Evolutionary conservation across 2,797 vertebrate genomes (phyloP), one percentile per base, ranked within the genome.

Genomic region (Lutjanus campechanus): DNA sequence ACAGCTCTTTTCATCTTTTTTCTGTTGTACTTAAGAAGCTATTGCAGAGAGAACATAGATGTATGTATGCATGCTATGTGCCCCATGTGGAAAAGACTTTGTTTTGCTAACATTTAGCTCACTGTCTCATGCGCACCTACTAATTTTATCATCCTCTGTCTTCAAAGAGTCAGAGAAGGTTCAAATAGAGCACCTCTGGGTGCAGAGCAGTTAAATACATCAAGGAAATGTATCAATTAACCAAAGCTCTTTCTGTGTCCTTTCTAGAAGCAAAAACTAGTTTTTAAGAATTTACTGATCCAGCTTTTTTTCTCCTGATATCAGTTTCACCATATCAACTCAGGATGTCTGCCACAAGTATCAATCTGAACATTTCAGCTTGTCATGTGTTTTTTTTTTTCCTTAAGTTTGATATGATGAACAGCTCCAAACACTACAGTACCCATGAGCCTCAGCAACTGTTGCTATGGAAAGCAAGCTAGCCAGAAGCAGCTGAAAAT

Each of bases 381-480:
- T 25, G 25, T 25, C 25, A 25, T 25, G 25, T 1, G 25, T 25
- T 25, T 25, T 36, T 36, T 25, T 25, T 25, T 36, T 36, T 36
- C 29, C 29, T 36, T 36, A 36, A 36, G 29, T 36, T 36, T 36
- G 29, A 36, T 2, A 36, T 36, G 29, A 36, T 53, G 16, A 59
- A 66, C 46, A 29, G 15, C 44, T 82, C 9, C 11, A 29, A 76
- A 69, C 44, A 76, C 82, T 76, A 65, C 66, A 66, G 8, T 70
- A 69, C 80, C 86, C 72, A 61, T 79, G 41, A 83, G 55, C 62
- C 54, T 83, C 70, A 43, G 79, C 72, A 81, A 61, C 81, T 59
- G 64, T 79, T 76, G 81, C 73, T 74, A 65, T 25, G 60, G 55
- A 55, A 70, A 47, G 50, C 41, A 10, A 63, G 70, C 41, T 40